Conservation (phyloP, 2,888 invertebrate genomes). For the Heliconius charithonia region DNA sequence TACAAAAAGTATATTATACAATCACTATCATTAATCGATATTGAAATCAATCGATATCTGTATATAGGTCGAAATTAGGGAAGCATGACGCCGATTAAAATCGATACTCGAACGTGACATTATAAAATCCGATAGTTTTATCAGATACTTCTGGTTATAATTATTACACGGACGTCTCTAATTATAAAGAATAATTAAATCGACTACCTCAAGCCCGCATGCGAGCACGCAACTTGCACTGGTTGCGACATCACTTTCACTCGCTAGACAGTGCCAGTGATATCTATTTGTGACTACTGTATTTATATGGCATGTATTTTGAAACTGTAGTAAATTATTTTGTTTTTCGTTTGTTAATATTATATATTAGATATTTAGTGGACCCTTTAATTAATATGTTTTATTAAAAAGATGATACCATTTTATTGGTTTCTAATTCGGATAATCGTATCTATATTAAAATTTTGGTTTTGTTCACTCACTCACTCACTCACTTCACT, state of each 20-base stretch:
- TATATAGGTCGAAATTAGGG: slow-evolving; percentile 25
- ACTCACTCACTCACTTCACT: too few relatives aligned
- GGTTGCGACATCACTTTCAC: slow-evolving; percentile 80
- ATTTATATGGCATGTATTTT: slow-evolving; percentile 34
- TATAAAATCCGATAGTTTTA: slow-evolving; percentile 31
- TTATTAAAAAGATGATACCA: too few relatives aligned
- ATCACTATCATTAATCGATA: too few relatives aligned
- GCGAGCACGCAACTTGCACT: slow-evolving; percentile 54
- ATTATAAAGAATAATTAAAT: slow-evolving; percentile 51
- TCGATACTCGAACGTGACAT: slow-evolving; percentile 34
- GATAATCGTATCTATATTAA: too few relatives aligned
- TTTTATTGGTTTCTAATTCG: too few relatives aligned
- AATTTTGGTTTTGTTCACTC: too few relatives aligned
- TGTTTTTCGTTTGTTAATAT: background rate
- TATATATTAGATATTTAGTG: too few relatives aligned
- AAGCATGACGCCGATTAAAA: slow-evolving; percentile 23
- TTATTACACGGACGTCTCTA: slow-evolving; percentile 40
- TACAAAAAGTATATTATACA: background rate
- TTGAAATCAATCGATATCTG: background rate
- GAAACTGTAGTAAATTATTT: background rate
- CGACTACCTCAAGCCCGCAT: slow-evolving; percentile 51
- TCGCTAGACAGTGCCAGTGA: slow-evolving; percentile 50
- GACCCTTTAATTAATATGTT: too few relatives aligned
- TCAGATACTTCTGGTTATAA: slow-evolving; percentile 37
- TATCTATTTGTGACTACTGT: slow-evolving; percentile 39